These are phyloP conservation scores for Hepsetus odoe DNA, from an alignment of 2,113 vertebrate species.

Conservation along the genomic window DNA sequence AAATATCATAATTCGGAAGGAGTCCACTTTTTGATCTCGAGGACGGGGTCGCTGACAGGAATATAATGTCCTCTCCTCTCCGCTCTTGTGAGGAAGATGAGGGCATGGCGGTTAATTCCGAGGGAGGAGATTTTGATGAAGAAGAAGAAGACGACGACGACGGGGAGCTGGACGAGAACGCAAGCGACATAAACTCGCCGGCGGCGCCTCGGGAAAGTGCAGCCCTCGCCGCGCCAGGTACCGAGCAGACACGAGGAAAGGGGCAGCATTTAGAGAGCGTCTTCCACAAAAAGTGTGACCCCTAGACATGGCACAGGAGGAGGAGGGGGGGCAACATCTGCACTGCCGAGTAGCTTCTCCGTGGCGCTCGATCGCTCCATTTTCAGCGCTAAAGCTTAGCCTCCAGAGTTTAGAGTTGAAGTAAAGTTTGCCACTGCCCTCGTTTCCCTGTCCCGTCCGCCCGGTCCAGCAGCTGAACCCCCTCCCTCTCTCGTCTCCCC, in stretches of 20 bases:
- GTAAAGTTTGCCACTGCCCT: conserved; percentile 40
- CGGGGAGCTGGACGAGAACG: conserved; percentile 81
- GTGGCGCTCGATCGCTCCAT: not conserved
- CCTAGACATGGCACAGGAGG: no score
- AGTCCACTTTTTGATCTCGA: conserved; percentile 74
- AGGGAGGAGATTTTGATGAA: conserved; percentile 90
- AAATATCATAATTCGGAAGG: conserved; percentile 77
- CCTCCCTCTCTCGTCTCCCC: conserved; percentile 4
- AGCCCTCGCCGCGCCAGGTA: conserved; percentile 78
- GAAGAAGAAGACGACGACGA: conserved; percentile 85
- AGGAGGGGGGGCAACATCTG: conserved; percentile 16
- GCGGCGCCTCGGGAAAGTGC: conserved; percentile 79
- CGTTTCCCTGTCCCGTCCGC: conserved; percentile 22
- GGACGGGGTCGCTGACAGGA: conserved; percentile 77
- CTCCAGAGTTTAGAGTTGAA: conserved; percentile 46
- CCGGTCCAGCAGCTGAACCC: conserved; percentile 12
- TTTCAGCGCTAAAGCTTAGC: not conserved
- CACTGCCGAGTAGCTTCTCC: not conserved
- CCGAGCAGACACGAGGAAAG: conserved; percentile 69
- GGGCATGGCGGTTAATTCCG: conserved; percentile 88
- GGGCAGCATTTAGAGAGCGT: conserved; percentile 11
- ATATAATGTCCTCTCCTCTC: conserved; percentile 90
- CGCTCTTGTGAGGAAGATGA: conserved; percentile 88
- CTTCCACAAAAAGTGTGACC: conserved; percentile 46
- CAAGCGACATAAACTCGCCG: conserved; percentile 84